Evolutionary conservation across 2,888 invertebrate species (phyloP).

Genomic region (Phalangium opilio): DNA sequence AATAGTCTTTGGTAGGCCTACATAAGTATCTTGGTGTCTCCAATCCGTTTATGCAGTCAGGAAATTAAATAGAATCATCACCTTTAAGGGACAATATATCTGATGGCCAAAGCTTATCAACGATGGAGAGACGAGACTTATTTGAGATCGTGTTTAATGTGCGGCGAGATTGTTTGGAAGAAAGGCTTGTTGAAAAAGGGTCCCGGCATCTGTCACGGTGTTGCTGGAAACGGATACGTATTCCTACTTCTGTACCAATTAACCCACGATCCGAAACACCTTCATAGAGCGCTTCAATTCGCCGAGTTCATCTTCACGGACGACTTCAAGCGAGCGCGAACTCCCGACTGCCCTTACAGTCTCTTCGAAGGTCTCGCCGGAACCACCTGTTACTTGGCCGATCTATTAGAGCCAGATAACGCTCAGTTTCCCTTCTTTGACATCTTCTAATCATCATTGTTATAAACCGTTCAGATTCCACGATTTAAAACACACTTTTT

Average conservation of each 20-base stretch:
- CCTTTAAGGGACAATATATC: slow-evolving; percentile 52
- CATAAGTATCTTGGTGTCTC: no score
- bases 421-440: slow-evolving; percentile 65
- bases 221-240: slow-evolving; percentile 59
- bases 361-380: slow-evolving; percentile 77
- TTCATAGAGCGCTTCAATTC: slow-evolving; percentile 58
- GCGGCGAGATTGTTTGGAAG: slow-evolving; percentile 63
- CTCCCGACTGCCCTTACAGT: slow-evolving; percentile 66
- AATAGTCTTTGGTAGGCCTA: no score
- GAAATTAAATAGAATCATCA: no score
- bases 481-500: no score
- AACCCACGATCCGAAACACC: slow-evolving; percentile 50
- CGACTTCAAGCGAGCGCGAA: slow-evolving; percentile 49
- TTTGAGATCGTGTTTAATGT: slow-evolving; percentile 46
- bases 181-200: slow-evolving; percentile 71
- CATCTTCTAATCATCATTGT: slow-evolving; percentile 12
- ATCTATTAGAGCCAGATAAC: slow-evolving; percentile 52
- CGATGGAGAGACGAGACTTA: slow-evolving; percentile 57
- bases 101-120: slow-evolving; percentile 63
- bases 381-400: slow-evolving; percentile 62
- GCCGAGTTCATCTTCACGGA: slow-evolving; percentile 53
- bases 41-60: no score
- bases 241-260: slow-evolving; percentile 59
- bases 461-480: no score
- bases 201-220: slow-evolving; percentile 73